Evolutionary conservation across 1,140 invertebrate species (phyloP), one percentile per base, ranked within the genome.

Genomic region (Elymnias hypermnestra): DNA sequence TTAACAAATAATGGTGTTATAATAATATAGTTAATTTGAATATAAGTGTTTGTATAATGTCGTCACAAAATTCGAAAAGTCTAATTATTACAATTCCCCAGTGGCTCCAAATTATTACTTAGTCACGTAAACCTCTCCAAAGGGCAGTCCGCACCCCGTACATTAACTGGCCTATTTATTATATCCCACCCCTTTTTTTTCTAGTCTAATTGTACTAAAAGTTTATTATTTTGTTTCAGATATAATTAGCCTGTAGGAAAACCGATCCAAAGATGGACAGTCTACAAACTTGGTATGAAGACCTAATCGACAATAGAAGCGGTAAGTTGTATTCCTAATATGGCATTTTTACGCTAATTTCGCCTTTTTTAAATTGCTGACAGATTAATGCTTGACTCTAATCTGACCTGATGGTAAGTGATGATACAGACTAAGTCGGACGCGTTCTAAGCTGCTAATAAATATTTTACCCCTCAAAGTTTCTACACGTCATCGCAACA

Each of bases 291-390:
- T 90, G 92, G 75, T 95, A 95, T 71, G 88, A 89, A 77, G 92
- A 95, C 71, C 88, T 94, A 46, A 91, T 95, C 89, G 90, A 93
- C 67, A 94, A 93, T 69, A 91, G 90, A 83, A 91, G 93, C 69
- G 94, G 94, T 94, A 86, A 92, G 92, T n/a, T n/a, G n/a, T n/a
- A n/a, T n/a, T n/a, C n/a, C n/a, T n/a, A n/a, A n/a, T n/a, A n/a
- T n/a, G n/a, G n/a, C n/a, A n/a, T n/a, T n/a, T n/a, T n/a, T n/a
- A n/a, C n/a, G n/a, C n/a, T n/a, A n/a, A n/a, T n/a, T n/a, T n/a
- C n/a, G n/a, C n/a, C n/a, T n/a, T n/a, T n/a, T n/a, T n/a, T n/a
- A n/a, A n/a, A n/a, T n/a, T n/a, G n/a, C n/a, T n/a, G n/a, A n/a
- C n/a, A n/a, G n/a, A n/a, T n/a, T n/a, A n/a, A n/a, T n/a, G n/a